Conservation (phyloP, 1,140 invertebrate genomes). For the Panagrolaimus sp. region DNA sequence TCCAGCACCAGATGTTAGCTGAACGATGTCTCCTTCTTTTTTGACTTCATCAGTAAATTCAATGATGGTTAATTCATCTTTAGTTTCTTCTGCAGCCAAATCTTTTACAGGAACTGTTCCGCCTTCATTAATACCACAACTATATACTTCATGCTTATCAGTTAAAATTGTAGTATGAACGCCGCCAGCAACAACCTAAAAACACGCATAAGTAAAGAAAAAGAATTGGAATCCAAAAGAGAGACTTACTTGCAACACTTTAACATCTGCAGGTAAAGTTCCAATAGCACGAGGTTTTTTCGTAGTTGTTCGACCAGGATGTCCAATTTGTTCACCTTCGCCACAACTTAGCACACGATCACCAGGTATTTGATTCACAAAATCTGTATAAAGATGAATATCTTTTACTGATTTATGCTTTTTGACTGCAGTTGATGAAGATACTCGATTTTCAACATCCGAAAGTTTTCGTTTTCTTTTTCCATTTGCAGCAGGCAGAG, state of each 20-base stretch:
- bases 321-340: constrained; percentile 51
- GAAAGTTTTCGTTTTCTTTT: not conserved
- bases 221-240: not conserved
- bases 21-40: constrained; percentile 33
- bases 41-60: constrained; percentile 38
- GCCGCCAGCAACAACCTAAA: constrained; percentile 53
- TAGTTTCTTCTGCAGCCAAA: constrained; percentile 51
- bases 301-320: constrained; percentile 53
- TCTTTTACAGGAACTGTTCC: constrained; percentile 55
- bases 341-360: constrained; percentile 49
- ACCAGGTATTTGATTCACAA: constrained; percentile 8
- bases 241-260: constrained; percentile 42
- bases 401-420: not conserved
- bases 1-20: constrained; percentile 53
- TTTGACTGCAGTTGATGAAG: constrained; percentile 10
- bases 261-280: constrained; percentile 42
- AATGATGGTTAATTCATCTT: constrained; percentile 48
- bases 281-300: constrained; percentile 54
- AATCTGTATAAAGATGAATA: not conserved
- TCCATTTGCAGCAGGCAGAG: not conserved
- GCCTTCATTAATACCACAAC: constrained; percentile 57
- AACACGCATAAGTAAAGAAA: constrained; percentile 19
- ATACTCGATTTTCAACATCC: not conserved
- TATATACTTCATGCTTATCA: constrained; percentile 43
- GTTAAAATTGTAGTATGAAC: constrained; percentile 53